These are phyloP conservation scores for Capreolus pygargus DNA, from an alignment of 2,113 vertebrate species.

Conservation along the genomic window DNA sequence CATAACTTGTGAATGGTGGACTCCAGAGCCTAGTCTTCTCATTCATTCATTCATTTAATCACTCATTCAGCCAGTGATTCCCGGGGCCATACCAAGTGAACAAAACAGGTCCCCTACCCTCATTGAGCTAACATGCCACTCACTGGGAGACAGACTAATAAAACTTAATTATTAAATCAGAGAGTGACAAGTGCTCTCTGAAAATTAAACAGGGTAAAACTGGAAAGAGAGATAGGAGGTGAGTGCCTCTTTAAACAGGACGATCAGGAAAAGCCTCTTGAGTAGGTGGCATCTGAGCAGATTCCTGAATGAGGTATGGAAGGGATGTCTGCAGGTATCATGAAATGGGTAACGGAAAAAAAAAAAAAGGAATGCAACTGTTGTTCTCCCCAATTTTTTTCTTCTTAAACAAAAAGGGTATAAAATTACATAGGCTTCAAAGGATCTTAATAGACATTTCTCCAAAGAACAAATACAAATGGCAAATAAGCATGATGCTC, in stretches of 20 bases:
- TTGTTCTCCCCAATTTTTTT: not conserved
- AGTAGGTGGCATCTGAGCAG: not conserved
- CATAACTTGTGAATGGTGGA: not conserved
- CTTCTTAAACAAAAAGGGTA: not conserved
- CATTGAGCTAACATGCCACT: not conserved
- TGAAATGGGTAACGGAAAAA: not conserved
- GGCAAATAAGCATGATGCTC: not conserved
- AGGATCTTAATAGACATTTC: not conserved
- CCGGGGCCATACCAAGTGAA: not conserved
- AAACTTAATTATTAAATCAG: not conserved
- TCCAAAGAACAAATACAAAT: not conserved
- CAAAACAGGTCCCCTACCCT: not conserved
- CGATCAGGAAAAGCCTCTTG: not conserved
- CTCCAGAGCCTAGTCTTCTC: not conserved
- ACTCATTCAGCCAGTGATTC: not conserved
- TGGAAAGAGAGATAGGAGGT: rapidly evolving
- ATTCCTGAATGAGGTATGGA: not conserved
- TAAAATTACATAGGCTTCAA: not conserved
- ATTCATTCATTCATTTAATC: not conserved
- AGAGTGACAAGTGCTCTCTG: not conserved
- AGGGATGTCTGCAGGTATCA: not conserved
- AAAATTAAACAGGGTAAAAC: not conserved
- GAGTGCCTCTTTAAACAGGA: not conserved
- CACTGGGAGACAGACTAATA: not conserved
- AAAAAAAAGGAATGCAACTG: not conserved